A percentile compares a stretch with the other conserved stretches of the same genome.
Conservation (phyloP, 1,140 invertebrate genomes). For the Chironomus striatipennis region DNA sequence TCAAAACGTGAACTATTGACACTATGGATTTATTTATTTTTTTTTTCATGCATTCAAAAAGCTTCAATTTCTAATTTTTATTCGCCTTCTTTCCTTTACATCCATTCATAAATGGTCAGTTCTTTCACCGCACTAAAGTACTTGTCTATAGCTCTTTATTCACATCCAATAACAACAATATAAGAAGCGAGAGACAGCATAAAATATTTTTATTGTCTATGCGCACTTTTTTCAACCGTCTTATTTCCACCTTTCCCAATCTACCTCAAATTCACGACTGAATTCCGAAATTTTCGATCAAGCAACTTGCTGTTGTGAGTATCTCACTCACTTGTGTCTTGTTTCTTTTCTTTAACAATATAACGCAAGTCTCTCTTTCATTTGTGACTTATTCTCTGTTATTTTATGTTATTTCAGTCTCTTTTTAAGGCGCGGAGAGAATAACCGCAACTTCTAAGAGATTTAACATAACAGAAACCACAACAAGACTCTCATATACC, state of each 20-base stretch:
- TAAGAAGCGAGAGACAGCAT: background rate
- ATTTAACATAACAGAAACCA: background rate
- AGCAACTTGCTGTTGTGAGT: background rate
- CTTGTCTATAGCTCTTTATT: background rate
- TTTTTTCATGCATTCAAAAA: background rate
- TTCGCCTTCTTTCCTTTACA: too few relatives aligned
- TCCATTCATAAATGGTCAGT: too few relatives aligned
- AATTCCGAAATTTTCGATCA: constrained; percentile 1
- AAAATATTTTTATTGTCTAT: background rate
- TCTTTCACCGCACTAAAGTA: too few relatives aligned
- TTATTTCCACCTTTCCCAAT: constrained; percentile 21
- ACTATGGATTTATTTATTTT: background rate
- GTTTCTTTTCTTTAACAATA: background rate
- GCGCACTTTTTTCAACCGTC: too few relatives aligned
- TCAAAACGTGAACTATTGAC: constrained; percentile 13
- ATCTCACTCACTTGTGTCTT: background rate
- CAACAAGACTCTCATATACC: too few relatives aligned
- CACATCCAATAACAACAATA: background rate
- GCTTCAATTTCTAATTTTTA: background rate
- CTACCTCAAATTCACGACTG: constrained; percentile 14
- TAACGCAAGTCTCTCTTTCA: too few relatives aligned
- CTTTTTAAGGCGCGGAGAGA: background rate
- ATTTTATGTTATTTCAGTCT: too few relatives aligned
- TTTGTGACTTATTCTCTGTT: too few relatives aligned
- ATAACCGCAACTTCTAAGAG: background rate